Base-by-base conservation (phyloP, 2,797 vertebrate genomes). In the Nannoperca obscura region DNA sequence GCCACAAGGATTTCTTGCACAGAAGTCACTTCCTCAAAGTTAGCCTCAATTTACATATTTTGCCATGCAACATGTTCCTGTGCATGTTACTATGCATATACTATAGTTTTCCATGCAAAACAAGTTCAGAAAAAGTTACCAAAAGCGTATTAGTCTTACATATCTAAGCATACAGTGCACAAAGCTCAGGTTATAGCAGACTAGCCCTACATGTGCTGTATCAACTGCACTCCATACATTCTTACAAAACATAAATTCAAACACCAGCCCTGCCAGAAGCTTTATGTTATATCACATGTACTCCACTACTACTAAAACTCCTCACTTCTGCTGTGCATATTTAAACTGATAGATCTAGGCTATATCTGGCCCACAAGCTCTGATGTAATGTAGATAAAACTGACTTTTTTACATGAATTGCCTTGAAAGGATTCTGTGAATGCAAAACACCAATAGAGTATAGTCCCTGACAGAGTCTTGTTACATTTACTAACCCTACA, bases 11-110 rank as follows among this genome's bases (percentile, higher is more conserved):
- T 59, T 62, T 79, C 50, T 61, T 46, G 22, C 49, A 55, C 46
- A 69, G 19, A 36, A 84, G 71, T 81, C 78, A 84, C 71, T 60
- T 84, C 60, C 60, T 36, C 47, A 70, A 78, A 81, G 59, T 81
- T 78, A 22, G 40, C 42, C 14, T 52, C 24, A 9, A 74, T 86
- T 83, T 80, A 32, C 81, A 83, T 74, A 74, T 66, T 62, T 61
- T 52, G 32, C 36, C 65, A 61, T 30, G 47, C 46, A 71, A 69
- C 47, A 47, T 63, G 55, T 46, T 19, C 19, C 40, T 64, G 40
- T 24, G 53, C 19, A 62, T 64, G 52, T 80, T 38, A 10, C 17
- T 20, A 12, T 12, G 53, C 46, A 77, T 63, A 10, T 44, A 27
- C 24, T 27, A n/a, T 52, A n/a, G 17, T 7, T 55, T 58, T 60